Evolutionary conservation across 2,888 invertebrate species (phyloP).

Genomic region (Leptinotarsa rubiginosa): DNA sequence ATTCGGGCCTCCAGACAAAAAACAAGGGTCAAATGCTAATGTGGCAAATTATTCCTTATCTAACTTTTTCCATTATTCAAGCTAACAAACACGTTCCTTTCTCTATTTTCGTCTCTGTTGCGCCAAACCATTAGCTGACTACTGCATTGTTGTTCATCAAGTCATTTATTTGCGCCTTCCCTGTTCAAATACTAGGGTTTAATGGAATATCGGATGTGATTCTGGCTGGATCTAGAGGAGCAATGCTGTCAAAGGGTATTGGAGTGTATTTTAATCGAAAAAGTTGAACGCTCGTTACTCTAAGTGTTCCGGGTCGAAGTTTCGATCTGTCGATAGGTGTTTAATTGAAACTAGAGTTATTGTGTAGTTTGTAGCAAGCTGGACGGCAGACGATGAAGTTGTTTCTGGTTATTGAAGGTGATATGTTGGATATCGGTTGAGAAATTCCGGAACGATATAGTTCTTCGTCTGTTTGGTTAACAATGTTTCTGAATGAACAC

Average conservation of each 20-base stretch:
- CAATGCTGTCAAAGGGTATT: slow-evolving; percentile 29
- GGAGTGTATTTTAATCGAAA: slow-evolving; percentile 34
- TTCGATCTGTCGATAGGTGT: slow-evolving; percentile 14
- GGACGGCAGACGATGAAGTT: background rate
- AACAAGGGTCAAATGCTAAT: slow-evolving; percentile 41
- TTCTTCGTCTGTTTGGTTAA: background rate
- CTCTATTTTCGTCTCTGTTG: slow-evolving; percentile 22
- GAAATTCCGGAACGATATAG: background rate
- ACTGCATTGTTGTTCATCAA: slow-evolving; percentile 50
- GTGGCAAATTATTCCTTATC: slow-evolving; percentile 36
- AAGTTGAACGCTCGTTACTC: slow-evolving; percentile 30
- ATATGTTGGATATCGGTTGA: background rate
- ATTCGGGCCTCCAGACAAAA: slow-evolving; percentile 28
- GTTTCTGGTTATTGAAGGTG: background rate
- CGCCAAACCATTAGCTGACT: slow-evolving; percentile 15
- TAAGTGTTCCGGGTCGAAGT: slow-evolving; percentile 20
- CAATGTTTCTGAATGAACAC: too few relatives aligned
- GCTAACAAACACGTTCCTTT: slow-evolving; percentile 21
- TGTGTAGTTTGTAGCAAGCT: background rate
- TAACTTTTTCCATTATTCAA: slow-evolving; percentile 30
- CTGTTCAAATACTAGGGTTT: slow-evolving; percentile 61
- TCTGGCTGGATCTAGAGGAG: slow-evolving; percentile 38
- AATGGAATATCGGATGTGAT: slow-evolving; percentile 63
- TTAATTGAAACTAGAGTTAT: slow-evolving; percentile 13
- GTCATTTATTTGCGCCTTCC: slow-evolving; percentile 55